phyloP scores from a whole-genome alignment of 2,888 invertebrate species.

The Phengaris alcon region DNA sequence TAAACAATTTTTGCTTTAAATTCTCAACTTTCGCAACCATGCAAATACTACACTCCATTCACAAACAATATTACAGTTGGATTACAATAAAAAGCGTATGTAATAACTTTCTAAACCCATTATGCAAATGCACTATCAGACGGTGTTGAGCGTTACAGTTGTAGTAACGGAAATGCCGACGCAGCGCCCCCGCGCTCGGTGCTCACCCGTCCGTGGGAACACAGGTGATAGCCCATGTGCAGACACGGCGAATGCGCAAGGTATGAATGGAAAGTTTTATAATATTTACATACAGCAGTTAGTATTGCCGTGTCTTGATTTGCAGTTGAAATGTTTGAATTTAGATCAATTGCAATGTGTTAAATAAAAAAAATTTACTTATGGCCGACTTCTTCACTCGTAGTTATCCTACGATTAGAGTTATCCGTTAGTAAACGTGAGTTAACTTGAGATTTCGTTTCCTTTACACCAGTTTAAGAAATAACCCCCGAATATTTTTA shows the following conservation, averaged over 20 bases:
- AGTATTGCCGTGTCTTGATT: too few species aligned
- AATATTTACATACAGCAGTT: not conserved
- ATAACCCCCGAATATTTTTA: too few species aligned
- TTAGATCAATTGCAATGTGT: too few species aligned
- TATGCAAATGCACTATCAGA: conserved; percentile 25
- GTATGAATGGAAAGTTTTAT: conserved; percentile 15
- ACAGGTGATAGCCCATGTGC: conserved; percentile 71
- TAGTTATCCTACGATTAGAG: too few species aligned
- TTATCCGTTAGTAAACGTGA: too few species aligned
- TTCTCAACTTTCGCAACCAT: not conserved
- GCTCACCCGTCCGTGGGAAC: conserved; percentile 59
- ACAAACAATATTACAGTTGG: not conserved
- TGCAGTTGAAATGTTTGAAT: too few species aligned
- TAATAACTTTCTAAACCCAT: conserved; percentile 19
- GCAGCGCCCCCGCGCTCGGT: conserved; percentile 31
- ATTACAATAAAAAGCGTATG: not conserved
- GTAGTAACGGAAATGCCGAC: conserved; percentile 15
- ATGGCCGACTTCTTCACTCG: too few species aligned
- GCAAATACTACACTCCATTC: not conserved
- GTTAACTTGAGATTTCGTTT: too few species aligned
- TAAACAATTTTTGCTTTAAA: not conserved
- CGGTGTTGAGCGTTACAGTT: conserved; percentile 17
- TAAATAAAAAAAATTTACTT: too few species aligned
- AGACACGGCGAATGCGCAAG: conserved; percentile 59
- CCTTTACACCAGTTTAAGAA: too few species aligned